Evolutionary conservation across 1,140 invertebrate species (phyloP).

Genomic region (Lysiphlebus fabarum): DNA sequence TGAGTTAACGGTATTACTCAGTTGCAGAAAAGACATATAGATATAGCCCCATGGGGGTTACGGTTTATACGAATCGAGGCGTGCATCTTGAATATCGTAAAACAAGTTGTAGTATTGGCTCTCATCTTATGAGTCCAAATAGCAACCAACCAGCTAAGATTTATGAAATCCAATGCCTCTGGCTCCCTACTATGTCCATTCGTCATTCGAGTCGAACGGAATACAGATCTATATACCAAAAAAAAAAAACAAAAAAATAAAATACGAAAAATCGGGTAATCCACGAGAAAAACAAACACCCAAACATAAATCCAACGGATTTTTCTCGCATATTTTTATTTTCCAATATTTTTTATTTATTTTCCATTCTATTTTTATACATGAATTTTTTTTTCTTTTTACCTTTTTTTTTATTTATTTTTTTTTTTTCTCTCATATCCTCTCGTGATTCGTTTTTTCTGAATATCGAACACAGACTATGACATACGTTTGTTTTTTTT

Average conservation of each 20-base stretch:
- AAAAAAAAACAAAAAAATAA: neutral
- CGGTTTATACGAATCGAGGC: neutral
- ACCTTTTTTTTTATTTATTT: slow-evolving; percentile 3
- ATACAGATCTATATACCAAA: slow-evolving; percentile 23
- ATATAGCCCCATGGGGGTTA: too few relatives aligned
- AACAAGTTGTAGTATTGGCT: slow-evolving; percentile 8
- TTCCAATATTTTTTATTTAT: neutral
- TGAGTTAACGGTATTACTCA: too few relatives aligned
- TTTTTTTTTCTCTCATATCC: slow-evolving; percentile 1
- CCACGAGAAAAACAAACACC: slow-evolving; percentile 26
- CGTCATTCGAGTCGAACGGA: slow-evolving; percentile 24
- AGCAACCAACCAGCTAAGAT: slow-evolving; percentile 6
- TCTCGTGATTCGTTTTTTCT: slow-evolving; percentile 17
- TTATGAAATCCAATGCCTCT: slow-evolving; percentile 24
- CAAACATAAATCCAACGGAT: slow-evolving; percentile 23
- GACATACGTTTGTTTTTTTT: slow-evolving; percentile 18
- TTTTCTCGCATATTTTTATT: slow-evolving; percentile 4
- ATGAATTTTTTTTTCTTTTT: slow-evolving; percentile 5
- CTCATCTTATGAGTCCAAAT: neutral
- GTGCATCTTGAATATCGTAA: slow-evolving; percentile 23
- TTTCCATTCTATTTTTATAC: neutral
- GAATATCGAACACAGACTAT: slow-evolving; percentile 24
- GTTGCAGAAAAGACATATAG: too few relatives aligned
- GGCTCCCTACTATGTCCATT: slow-evolving; percentile 23
- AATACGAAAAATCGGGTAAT: slow-evolving; percentile 17